Percentiles rank a stretch among this genome's conserved stretches.
These are phyloP conservation scores for Premnoplex brunnescens DNA, from an alignment of 2,797 vertebrate species.

Conservation along the genomic window DNA sequence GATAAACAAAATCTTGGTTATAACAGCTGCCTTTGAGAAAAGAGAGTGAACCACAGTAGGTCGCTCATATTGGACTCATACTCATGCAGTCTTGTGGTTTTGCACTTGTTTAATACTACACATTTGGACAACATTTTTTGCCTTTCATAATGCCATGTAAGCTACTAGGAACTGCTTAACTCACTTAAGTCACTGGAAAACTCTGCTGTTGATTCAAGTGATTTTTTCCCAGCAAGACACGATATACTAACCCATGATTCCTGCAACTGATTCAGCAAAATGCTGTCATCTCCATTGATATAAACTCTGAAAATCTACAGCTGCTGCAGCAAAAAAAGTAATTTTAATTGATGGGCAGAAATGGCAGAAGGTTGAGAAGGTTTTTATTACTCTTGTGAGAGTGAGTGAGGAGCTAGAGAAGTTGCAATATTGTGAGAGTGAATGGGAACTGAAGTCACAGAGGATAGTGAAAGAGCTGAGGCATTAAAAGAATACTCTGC, in stretches of 20 bases:
- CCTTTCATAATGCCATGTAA: neutral
- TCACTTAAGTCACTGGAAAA: neutral
- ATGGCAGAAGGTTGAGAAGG: constrained; percentile 7
- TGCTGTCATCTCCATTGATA: neutral
- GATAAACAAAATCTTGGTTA: neutral
- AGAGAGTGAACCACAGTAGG: neutral
- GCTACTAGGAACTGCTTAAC: neutral
- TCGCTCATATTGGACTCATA: neutral
- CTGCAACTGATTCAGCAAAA: neutral
- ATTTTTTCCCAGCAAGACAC: neutral
- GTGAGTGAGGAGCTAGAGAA: neutral
- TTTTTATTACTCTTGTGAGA: neutral
- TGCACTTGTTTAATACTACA: neutral
- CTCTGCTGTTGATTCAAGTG: neutral
- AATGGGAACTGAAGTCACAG: constrained; percentile 25
- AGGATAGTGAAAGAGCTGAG: constrained; percentile 22
- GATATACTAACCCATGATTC: neutral
- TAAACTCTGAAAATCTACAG: neutral
- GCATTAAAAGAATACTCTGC: constrained; percentile 44
- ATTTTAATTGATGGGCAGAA: constrained; percentile 11
- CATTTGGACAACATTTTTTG: neutral
- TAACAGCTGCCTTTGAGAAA: neutral
- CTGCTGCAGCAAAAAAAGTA: neutral
- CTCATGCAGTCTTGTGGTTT: neutral
- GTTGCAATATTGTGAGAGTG: neutral